Evolutionary conservation across 1,140 invertebrate species (phyloP), one percentile per base, ranked within the genome.

Genomic region (Pissodes strobi): DNA sequence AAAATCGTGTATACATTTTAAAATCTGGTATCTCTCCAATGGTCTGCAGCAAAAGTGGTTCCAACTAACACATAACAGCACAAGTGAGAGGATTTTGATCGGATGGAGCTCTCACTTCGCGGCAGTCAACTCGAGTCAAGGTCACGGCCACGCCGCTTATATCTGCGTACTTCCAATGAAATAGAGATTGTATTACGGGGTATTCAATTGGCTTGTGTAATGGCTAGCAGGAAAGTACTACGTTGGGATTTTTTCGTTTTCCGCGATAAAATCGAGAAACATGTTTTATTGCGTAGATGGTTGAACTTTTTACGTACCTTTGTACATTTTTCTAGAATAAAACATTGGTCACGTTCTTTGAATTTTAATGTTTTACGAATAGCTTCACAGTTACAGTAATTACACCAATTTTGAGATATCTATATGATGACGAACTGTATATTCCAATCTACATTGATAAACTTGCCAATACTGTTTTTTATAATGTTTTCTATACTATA

Each of bases 21-120:
- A 41, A 49, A 38, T 39, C 27, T 60, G 30, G 45, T 25, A 49
- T 46, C 45, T 39, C 34, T 51, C 45, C 51, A 61, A 61, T 51
- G 34, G 18, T 25, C 34, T 25, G 19, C 13, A 61, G 46, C 58
- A 49, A 51, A 51, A 61, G 58, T 61, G 58, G 58, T 61, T 59
- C 58, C 58, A 51, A 30, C 2, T 17, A 51, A 49, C 41, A 61
- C 58, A 15, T 61, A 51, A 61, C 23, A 61, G 21, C 30, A 34
- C n/a, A 48, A 61, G 58, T 61, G 58, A 61, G 58, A 61, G 58
- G 58, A 61, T 57, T 57, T 51, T 57, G 41, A 57, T 59, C 57
- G 45, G 41, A 59, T 51, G 45, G 10, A 41, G 58, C 58, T 61
- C 45, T 61, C 19, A 51, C 46, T 51, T 41, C 30, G n/a, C n/a